Percentiles rank a stretch among this genome's conserved stretches.
Evolutionary conservation across 2,797 vertebrate species (phyloP).

Genomic region (Leptoclinus maculatus): DNA sequence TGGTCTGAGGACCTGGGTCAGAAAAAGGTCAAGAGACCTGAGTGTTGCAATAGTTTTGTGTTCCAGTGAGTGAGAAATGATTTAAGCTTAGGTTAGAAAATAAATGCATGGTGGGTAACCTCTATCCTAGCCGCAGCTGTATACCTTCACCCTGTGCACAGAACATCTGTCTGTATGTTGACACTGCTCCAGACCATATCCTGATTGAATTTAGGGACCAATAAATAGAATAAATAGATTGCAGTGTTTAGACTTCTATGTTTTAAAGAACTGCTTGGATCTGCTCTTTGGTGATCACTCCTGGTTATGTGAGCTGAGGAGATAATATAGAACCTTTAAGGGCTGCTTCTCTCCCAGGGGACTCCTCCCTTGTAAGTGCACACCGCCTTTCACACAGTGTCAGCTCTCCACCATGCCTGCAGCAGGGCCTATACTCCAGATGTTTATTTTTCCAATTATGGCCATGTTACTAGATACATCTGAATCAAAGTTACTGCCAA

Average conservation of each 20-base stretch:
- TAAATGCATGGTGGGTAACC: conserved; percentile 31
- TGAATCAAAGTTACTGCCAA: conserved; percentile 59
- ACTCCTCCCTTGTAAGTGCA: conserved; percentile 41
- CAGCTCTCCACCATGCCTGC: conserved; percentile 35
- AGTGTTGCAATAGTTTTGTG: conserved; percentile 25
- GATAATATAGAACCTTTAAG: conserved; percentile 53
- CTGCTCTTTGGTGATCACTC: conserved; percentile 39
- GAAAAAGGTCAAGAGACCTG: background rate
- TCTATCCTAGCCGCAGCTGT: conserved; percentile 6
- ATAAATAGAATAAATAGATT: conserved; percentile 66
- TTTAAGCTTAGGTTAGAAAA: conserved; percentile 36
- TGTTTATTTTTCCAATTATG: conserved; percentile 74
- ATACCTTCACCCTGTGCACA: conserved; percentile 9
- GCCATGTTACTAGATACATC: conserved; percentile 68
- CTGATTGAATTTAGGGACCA: conserved; percentile 56
- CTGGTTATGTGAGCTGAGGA: conserved; percentile 50
- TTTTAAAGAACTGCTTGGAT: conserved; percentile 48
- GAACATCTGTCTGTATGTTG: conserved; percentile 53
- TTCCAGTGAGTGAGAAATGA: conserved; percentile 39
- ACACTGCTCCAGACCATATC: conserved; percentile 48
- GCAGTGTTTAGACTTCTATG: conserved; percentile 54
- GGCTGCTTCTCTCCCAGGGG: conserved; percentile 39
- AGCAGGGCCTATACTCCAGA: conserved; percentile 47
- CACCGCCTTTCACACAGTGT: conserved; percentile 42
- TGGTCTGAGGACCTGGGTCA: background rate